Evolutionary conservation across 1,140 invertebrate genomes (phyloP).

Genomic region (Zaprionus tsacasi): DNA sequence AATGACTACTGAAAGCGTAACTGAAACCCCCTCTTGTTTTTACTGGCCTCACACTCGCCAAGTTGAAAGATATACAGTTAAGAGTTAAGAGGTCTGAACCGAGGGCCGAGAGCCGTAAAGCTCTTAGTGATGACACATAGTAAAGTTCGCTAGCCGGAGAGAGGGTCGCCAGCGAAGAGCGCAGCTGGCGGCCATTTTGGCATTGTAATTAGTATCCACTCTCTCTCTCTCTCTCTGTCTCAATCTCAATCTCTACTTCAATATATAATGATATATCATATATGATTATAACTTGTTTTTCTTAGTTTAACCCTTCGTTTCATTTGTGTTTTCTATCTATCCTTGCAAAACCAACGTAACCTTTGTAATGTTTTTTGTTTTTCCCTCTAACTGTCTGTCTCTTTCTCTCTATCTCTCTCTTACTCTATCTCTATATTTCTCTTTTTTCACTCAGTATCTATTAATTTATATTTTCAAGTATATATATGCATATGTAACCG

Average conservation of each 20-base stretch:
- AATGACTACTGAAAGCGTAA: slow-evolving; percentile 69
- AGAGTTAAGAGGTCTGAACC: slow-evolving; percentile 14
- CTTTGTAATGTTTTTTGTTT: slow-evolving; percentile 36
- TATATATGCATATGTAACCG: slow-evolving; percentile 46
- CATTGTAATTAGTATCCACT: slow-evolving; percentile 60
- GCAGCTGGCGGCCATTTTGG: slow-evolving; percentile 27
- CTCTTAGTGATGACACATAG: background rate
- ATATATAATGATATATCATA: slow-evolving; percentile 46
- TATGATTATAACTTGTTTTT: slow-evolving; percentile 32
- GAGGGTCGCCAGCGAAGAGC: slow-evolving; percentile 37
- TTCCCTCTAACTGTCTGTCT: slow-evolving; percentile 17
- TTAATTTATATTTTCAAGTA: slow-evolving; percentile 27
- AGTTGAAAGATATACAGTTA: slow-evolving; percentile 34
- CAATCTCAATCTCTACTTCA: slow-evolving; percentile 25
- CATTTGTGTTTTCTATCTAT: slow-evolving; percentile 23
- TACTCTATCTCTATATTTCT: background rate
- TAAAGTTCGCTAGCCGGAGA: slow-evolving; percentile 31
- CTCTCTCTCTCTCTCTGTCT: background rate
- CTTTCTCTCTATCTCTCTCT: slow-evolving; percentile 1
- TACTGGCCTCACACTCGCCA: slow-evolving; percentile 52
- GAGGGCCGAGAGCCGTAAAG: background rate
- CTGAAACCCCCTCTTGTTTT: slow-evolving; percentile 74
- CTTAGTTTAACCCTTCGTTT: slow-evolving; percentile 32
- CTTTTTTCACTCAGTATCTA: slow-evolving; percentile 12
- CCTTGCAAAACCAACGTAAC: slow-evolving; percentile 24